Evolutionary conservation across 2,113 vertebrate genomes (phyloP).

Genomic region (Salvelinus namaycush): DNA sequence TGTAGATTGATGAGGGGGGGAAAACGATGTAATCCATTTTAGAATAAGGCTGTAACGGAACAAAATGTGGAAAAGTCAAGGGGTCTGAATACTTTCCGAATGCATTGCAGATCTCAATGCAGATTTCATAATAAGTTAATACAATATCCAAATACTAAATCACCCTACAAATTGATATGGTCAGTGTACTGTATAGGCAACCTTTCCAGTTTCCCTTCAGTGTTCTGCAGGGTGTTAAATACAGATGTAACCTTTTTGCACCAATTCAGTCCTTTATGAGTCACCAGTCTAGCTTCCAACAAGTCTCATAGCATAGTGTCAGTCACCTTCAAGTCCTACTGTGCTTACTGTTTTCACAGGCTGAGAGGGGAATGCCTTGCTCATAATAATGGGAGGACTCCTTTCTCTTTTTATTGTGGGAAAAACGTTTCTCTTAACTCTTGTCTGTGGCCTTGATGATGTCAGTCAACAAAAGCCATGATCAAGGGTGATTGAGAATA

Average conservation of each 20-base stretch:
- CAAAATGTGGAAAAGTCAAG: too few species aligned
- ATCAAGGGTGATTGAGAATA: constrained; percentile 2
- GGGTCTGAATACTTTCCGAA: too few species aligned
- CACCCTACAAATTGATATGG: too few species aligned
- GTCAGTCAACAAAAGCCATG: constrained; percentile 21
- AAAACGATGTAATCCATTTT: too few species aligned
- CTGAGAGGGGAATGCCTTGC: constrained; percentile 23
- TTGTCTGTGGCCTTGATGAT: constrained; percentile 13
- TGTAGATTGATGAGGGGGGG: too few species aligned
- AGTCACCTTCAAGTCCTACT: constrained; percentile 10
- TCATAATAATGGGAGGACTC: constrained; percentile 20
- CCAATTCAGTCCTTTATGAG: constrained; percentile 16
- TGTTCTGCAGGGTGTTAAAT: background rate
- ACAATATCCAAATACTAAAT: too few species aligned
- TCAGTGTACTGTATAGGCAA: too few species aligned
- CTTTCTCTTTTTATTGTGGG: constrained; percentile 29
- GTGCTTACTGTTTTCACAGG: constrained; percentile 19
- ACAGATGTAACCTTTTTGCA: constrained; percentile 14
- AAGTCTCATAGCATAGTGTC: constrained; percentile 19
- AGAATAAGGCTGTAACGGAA: too few species aligned
- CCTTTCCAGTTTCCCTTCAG: too few species aligned
- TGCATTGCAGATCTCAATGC: too few species aligned
- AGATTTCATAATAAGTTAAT: too few species aligned
- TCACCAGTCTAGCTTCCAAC: constrained; percentile 12
- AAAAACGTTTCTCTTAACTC: constrained; percentile 6